Base-by-base conservation (phyloP, 2,113 vertebrate species). In the Heterotis niloticus region DNA sequence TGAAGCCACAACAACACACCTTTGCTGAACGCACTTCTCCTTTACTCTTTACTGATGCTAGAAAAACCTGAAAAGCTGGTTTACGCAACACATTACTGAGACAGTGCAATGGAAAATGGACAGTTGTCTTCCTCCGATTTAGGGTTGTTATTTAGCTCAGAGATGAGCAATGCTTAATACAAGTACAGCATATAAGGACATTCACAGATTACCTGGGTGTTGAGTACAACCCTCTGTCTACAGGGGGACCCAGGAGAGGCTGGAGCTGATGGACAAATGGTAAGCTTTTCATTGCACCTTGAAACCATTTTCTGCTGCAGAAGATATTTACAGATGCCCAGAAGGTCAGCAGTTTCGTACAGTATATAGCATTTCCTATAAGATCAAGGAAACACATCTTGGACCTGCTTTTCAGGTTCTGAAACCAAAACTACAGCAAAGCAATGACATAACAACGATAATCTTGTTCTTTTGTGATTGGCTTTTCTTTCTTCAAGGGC, bases 201-300 rank as follows among this genome's bases (percentile, higher is more conserved):
- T 12, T 24, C 20, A n/a, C 17, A 44, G 3, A 44, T 44, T 44
- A 44, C 34, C 34, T 44, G 34, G 34, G 5, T 66, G 12, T 29
- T 52, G 16, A 75, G 3, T 70, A 0, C 59, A 0, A 76, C 14
- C 23, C 60, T 34, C 83, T 0, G 0, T 80, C 81, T 67, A 64
- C 89, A 97, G 96, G 96, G 96, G 54, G 94, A 96, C 11, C 79
- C 91, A 0, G 96, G 96, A 70, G 94, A 95, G 75, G 88, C 90
- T 13, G 95, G 95, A 2, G 76, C 84, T 16, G 89, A 91, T 0
- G 96, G 96, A 82, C 87, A 80, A 79, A 86, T 89, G 10, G 95
- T 97, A 89, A 83, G 90, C 88, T 69, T 74, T 59, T 12, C 16
- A 3, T 18, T n/a, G 24, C 34, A 44, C 18, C 23, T n/a, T 52